Conservation (phyloP, 2,888 invertebrate species). For the Dermolepida albohirtum region DNA sequence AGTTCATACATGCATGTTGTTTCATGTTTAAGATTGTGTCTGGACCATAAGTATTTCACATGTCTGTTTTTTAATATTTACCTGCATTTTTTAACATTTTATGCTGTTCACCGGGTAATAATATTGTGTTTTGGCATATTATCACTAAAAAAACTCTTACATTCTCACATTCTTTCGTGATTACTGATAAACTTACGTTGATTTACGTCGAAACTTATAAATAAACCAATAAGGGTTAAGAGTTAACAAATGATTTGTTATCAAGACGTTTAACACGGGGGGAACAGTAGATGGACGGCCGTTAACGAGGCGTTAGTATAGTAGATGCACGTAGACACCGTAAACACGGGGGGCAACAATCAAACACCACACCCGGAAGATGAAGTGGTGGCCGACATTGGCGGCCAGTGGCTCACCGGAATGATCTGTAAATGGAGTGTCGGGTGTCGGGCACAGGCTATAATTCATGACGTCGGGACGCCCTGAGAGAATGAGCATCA, state of each 20-base stretch:
- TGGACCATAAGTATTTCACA: too few species aligned
- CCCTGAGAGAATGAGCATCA: constrained; percentile 44
- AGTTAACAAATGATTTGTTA: constrained; percentile 61
- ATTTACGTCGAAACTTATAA: constrained; percentile 51
- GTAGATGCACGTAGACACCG: constrained; percentile 9
- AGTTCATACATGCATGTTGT: too few species aligned
- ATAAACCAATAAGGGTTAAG: constrained; percentile 58
- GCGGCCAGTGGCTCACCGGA: constrained; percentile 63
- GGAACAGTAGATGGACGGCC: constrained; percentile 55
- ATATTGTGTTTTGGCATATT: too few species aligned
- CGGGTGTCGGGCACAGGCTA: constrained; percentile 66
- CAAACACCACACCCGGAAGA: constrained; percentile 53
- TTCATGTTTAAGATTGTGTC: too few species aligned
- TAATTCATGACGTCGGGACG: constrained; percentile 67
- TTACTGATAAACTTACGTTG: constrained; percentile 6
- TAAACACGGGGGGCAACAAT: constrained; percentile 41
- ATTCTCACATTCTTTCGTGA: background rate
- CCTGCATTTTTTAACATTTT: too few species aligned
- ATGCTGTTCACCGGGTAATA: too few species aligned
- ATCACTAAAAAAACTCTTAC: too few species aligned
- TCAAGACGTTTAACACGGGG: constrained; percentile 62
- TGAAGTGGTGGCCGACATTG: constrained; percentile 49
- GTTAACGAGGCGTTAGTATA: constrained; percentile 35
- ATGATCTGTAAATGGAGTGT: constrained; percentile 72
- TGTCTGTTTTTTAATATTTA: too few species aligned